Evolutionary conservation across 2,888 invertebrate genomes (phyloP), one percentile per base, ranked within the genome.

Genomic region (Mesoligia furuncula): DNA sequence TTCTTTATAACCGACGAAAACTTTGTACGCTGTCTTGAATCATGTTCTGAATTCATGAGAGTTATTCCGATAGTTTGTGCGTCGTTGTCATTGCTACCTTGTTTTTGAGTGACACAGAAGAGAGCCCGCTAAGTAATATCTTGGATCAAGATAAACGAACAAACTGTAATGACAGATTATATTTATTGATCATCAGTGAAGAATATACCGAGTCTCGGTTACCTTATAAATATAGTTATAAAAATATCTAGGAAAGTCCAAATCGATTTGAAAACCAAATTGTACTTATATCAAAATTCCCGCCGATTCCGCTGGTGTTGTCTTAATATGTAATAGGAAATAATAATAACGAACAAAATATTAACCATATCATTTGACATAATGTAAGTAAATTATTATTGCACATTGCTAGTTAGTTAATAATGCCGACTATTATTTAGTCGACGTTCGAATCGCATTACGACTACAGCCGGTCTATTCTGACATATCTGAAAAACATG

Each of bases 351-450:
- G 62, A 82, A 80, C 73, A 83, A 88, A 83, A 83, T 82, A 78
- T 70, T 71, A 83, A 83, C 81, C 88, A 88, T 88, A 87, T 88
- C 88, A 88, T 84, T 83, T 75, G 45, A 73, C 54, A 77, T 83
- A 85, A 78, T 68, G 64, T n/a, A n/a, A 11, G 54, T 85, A 80
- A 27, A 79, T 85, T 77, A 71, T 75, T 81, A 85, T 77, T 81
- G 79, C 84, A 85, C 80, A 84, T 70, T 79, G 48, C 65, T 81
- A 82, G 79, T 75, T 80, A 81, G 68, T 78, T 7, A 79, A 81
- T 70, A 76, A 59, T 67, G 62, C 48, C 15, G 79, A 81, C 54
- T 81, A 70, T 54, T 75, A 66, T 78, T 81, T 69, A 81, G 76
- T 86, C 75, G 67, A 72, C 27, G 11, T 11, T 68, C 77, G 82